Conservation (phyloP, 2,888 invertebrate species). For the Amorpha juglandis region DNA sequence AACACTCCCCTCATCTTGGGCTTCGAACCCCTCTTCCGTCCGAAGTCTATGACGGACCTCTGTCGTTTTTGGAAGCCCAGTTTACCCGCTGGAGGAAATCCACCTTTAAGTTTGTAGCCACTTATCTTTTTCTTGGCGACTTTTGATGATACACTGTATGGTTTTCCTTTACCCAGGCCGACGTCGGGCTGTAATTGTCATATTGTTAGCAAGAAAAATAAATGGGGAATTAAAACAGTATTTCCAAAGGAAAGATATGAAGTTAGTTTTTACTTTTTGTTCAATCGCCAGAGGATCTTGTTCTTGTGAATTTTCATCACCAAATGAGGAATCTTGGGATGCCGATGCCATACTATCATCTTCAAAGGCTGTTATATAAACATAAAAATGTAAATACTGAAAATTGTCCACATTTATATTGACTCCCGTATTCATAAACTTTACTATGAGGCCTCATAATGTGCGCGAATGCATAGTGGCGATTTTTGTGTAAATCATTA, state of each 20-base stretch:
- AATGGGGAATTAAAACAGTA: not conserved
- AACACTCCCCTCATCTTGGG: constrained; percentile 94
- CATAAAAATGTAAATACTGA: not conserved
- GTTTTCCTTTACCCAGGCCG: constrained; percentile 92
- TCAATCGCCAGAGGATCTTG: constrained; percentile 80
- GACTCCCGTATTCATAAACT: too few relatives aligned
- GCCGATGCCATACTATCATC: constrained; percentile 86
- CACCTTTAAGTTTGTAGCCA: constrained; percentile 87
- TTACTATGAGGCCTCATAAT: too few relatives aligned
- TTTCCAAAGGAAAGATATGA: too few relatives aligned
- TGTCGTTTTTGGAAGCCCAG: constrained; percentile 90
- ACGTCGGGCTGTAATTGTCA: constrained; percentile 73
- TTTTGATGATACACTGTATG: constrained; percentile 88
- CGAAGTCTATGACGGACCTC: constrained; percentile 88
- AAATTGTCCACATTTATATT: too few relatives aligned
- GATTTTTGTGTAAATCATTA: too few relatives aligned
- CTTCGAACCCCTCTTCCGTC: constrained; percentile 93
- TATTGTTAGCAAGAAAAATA: not conserved
- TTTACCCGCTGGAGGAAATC: constrained; percentile 86
- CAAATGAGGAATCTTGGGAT: constrained; percentile 87
- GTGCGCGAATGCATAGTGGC: too few relatives aligned
- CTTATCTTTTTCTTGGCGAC: constrained; percentile 91
- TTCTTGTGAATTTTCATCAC: constrained; percentile 77
- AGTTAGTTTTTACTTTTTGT: constrained; percentile 62
- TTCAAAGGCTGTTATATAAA: constrained; percentile 82